Evolutionary conservation across 2,888 invertebrate species (phyloP), one percentile per base, ranked within the genome.

Genomic region (Buathra laborator): DNA sequence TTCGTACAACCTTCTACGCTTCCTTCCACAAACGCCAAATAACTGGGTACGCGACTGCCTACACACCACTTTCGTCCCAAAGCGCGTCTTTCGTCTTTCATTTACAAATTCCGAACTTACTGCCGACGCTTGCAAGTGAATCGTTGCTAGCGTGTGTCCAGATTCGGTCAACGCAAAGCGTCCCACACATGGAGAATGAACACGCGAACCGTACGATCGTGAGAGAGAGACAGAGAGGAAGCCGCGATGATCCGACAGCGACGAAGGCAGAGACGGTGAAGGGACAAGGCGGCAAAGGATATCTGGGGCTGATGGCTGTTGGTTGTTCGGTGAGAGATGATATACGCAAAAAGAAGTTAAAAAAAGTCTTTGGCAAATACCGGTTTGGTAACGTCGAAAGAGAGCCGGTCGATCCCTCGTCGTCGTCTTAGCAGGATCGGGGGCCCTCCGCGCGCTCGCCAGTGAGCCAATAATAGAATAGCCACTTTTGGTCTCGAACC

Each of bases 401-500:
- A 75, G 56, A 71, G 67, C 46, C 67, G 44, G 68, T 19, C 68
- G 64, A 71, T 71, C 51, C 68, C 37, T 53, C 68, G 67, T 71
- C 29, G 83, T 80, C 29, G 83, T 80, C 46, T 62, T 67, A 64
- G 77, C 62, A 62, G 53, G 43, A 16, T 37, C 19, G 62, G 70
- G 62, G 29, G 59, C 44, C 51, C 29, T 5, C 67, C 51, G 48
- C 44, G 75, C 64, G 56, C 75, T 56, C 68, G 32, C 48, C 43
- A 51, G 56, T 32, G 80, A 81, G 85, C 89, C 88, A 89, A 91
- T 91, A 91, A 91, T 90, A 91, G 90, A 91, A 89, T 82, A 82
- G 83, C 90, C 89, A 86, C 87, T 91, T 92, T 90, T 90, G 91
- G 91, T 82, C 82, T 83, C 85, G 77, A 84, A 87, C 84, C 86